Evolutionary conservation across 2,888 invertebrate species (phyloP), one percentile per base, ranked within the genome.

Genomic region (Oegoconia quadripuncta): DNA sequence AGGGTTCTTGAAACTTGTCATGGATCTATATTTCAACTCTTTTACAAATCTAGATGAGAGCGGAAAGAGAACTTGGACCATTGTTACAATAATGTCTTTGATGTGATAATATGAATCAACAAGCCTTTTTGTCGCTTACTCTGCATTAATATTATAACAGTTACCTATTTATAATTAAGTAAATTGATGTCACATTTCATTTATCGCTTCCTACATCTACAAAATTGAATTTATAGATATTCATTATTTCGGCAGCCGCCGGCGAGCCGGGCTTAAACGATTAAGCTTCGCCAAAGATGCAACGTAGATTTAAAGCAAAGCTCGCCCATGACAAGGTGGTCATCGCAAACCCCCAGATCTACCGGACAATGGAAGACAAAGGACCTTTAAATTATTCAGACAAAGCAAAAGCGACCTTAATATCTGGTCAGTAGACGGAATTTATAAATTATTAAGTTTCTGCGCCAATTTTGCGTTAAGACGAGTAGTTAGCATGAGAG

Each of bases 281-380:
- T 86, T 84, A 84, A 57, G 56, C 63, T 58, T 59, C 62, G 67
- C 73, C 81, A 74, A 82, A 81, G 82, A 82, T 83, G 84, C 84
- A 88, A 72, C 78, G 83, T 79, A 82, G 87, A 79, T 81, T 83
- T 82, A 76, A 63, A 67, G 64, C 66, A 73, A 77, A 81, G 81
- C 87, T 74, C 52, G 73, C 62, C 74, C 83, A 76, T 83, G 84
- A 83, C 84, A 83, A 83, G 84, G 83, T 83, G 87, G 87, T 87
- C 87, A 87, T 82, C 80, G 73, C 77, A 77, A 80, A 62, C 74
- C 83, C 81, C 71, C 52, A 76, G 75, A 83, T 82, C 82, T 79
- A 57, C 72, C 71, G 80, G 81, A 80, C 82, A 76, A 75, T 72
- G 73, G 42, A 74, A 83, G 80, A 86, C 86, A 86, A 86, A 86